A percentile compares a stretch with the other conserved stretches of the same genome.
Evolutionary conservation across 2,113 vertebrate species (phyloP).

Genomic region (Nothobranchius kuhntae): DNA sequence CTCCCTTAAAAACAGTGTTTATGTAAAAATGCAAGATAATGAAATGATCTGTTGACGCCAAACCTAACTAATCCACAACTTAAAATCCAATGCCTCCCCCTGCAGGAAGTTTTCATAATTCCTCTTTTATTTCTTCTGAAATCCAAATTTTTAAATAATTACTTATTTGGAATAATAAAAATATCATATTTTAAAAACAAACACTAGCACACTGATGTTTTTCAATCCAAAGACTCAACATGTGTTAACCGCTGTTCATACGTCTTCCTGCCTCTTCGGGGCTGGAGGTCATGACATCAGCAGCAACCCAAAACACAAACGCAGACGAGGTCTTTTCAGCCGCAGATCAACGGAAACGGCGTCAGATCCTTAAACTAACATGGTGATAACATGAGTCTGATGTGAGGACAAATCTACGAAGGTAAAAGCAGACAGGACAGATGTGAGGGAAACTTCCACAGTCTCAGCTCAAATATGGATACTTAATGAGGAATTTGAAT

Average conservation of each 20-base stretch:
- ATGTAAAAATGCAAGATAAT: not conserved
- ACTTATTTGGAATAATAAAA: not conserved
- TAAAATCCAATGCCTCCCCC: slow-evolving; percentile 51
- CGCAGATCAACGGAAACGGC: slow-evolving; percentile 18
- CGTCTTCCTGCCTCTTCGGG: not conserved
- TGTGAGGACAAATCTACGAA: slow-evolving; percentile 25
- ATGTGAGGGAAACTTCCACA: not conserved
- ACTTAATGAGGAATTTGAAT: no score
- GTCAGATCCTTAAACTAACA: slow-evolving; percentile 1
- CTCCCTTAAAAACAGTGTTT: not conserved
- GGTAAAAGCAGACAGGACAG: slow-evolving; percentile 30
- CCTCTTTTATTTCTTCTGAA: no score
- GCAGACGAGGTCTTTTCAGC: slow-evolving; percentile 20
- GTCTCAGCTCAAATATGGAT: not conserved
- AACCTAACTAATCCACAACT: not conserved
- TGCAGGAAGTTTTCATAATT: slow-evolving; percentile 30
- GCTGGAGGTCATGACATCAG: slow-evolving; percentile 18
- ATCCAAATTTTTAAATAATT: no score
- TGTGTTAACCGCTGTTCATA: not conserved
- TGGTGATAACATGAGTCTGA: slow-evolving; percentile 27
- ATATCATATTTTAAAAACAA: not conserved
- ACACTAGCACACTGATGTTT: not conserved
- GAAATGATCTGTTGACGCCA: not conserved
- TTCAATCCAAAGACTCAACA: not conserved
- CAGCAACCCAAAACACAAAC: slow-evolving; percentile 40